phyloP scores from a whole-genome alignment of 2,113 vertebrate species.

The Hypocryptadius cinnamomeus region DNA sequence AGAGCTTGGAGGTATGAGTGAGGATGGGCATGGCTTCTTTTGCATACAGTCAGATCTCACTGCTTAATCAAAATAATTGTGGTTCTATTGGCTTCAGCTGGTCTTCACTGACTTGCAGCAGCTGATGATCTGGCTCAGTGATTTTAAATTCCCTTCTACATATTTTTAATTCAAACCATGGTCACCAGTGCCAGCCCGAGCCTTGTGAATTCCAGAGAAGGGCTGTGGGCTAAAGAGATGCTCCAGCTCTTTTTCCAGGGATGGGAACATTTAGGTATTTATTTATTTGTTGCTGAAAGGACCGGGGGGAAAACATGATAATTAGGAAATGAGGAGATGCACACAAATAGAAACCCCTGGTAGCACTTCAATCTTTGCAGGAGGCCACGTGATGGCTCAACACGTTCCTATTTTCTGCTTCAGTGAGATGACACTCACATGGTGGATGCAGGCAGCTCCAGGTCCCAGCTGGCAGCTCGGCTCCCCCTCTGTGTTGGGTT shows the following conservation, averaged over 20 bases:
- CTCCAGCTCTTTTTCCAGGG: neutral
- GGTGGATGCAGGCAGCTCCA: neutral
- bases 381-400: neutral
- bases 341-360: neutral
- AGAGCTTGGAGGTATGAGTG: neutral
- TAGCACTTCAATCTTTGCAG: neutral
- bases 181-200: neutral
- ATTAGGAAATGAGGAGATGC: neutral
- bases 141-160: slow-evolving; percentile 12
- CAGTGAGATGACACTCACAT: neutral
- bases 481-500: neutral
- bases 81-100: neutral
- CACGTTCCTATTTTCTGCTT: slow-evolving; percentile 38
- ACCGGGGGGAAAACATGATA: neutral
- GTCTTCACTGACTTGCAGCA: neutral
- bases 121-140: slow-evolving; percentile 22
- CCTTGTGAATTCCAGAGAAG: neutral
- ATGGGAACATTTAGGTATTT: neutral
- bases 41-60: neutral
- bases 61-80: neutral
- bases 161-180: neutral
- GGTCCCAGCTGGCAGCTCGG: slow-evolving; percentile 13
- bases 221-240: neutral
- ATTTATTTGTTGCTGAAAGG: neutral
- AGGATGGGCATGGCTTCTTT: neutral